phyloP scores from a whole-genome alignment of 2,113 vertebrate species.

The Ctenodactylus gundi region DNA sequence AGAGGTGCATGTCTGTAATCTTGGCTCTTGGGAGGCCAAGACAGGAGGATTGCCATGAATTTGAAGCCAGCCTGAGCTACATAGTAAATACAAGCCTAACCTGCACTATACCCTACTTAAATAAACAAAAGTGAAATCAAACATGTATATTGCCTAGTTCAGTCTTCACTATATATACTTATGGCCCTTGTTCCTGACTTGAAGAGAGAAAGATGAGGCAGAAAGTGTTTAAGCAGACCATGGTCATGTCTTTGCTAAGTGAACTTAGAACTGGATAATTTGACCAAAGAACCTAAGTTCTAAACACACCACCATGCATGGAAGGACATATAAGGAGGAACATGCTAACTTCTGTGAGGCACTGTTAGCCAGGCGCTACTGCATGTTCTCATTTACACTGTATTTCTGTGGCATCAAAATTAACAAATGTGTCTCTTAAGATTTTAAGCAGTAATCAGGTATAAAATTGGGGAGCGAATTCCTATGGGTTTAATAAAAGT shows the following conservation, averaged over 20 bases:
- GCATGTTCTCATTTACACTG: not conserved
- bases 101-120: no score
- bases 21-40: no score
- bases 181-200: not conserved
- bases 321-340: not conserved
- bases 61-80: no score
- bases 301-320: not conserved
- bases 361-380: not conserved
- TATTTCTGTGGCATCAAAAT: not conserved
- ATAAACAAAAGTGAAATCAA: no score
- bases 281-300: not conserved
- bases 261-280: not conserved
- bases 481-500: not conserved
- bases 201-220: not conserved
- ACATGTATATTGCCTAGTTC: not conserved
- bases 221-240: not conserved
- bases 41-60: no score
- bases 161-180: not conserved
- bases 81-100: no score
- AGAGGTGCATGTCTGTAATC: no score
- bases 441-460: not conserved
- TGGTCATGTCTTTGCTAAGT: not conserved
- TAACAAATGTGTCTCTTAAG: not conserved
- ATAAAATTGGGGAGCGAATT: not conserved
- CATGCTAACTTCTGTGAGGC: not conserved